Evolutionary conservation across 2,113 vertebrate genomes (phyloP).

Genomic region (Monarcha castaneiventris): DNA sequence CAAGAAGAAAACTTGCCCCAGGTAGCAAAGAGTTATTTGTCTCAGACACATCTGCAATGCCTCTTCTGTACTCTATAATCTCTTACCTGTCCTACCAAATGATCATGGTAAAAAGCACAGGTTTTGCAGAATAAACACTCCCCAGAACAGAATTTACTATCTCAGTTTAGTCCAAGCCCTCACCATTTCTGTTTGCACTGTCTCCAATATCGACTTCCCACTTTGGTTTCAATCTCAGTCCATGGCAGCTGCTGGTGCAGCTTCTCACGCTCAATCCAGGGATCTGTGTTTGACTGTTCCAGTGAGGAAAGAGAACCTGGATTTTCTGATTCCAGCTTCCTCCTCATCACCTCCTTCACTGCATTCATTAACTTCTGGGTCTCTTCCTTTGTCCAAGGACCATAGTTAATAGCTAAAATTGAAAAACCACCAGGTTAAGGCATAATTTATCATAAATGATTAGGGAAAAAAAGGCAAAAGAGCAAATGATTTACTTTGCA

Average conservation of each 20-base stretch:
- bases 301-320: background rate
- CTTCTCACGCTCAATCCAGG: slow-evolving; percentile 35
- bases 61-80: background rate
- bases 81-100: background rate
- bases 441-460: background rate
- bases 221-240: slow-evolving; percentile 70
- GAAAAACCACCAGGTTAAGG: background rate
- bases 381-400: slow-evolving; percentile 70
- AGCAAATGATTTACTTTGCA: background rate
- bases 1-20: background rate
- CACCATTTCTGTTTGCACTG: slow-evolving; percentile 80
- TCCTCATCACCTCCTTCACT: slow-evolving; percentile 65
- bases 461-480: background rate
- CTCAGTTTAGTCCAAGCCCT: background rate
- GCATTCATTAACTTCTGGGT: slow-evolving; percentile 57
- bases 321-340: background rate
- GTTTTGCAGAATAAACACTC: background rate
- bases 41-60: background rate
- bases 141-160: background rate
- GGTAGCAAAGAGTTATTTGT: background rate
- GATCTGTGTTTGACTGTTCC: background rate
- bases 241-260: slow-evolving; percentile 68
- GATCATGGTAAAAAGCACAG: background rate
- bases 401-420: slow-evolving; percentile 56
- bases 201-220: slow-evolving; percentile 74